These are phyloP conservation scores for Parnassius orleans DNA, from an alignment of 2,888 invertebrate genomes.

Conservation along the genomic window DNA sequence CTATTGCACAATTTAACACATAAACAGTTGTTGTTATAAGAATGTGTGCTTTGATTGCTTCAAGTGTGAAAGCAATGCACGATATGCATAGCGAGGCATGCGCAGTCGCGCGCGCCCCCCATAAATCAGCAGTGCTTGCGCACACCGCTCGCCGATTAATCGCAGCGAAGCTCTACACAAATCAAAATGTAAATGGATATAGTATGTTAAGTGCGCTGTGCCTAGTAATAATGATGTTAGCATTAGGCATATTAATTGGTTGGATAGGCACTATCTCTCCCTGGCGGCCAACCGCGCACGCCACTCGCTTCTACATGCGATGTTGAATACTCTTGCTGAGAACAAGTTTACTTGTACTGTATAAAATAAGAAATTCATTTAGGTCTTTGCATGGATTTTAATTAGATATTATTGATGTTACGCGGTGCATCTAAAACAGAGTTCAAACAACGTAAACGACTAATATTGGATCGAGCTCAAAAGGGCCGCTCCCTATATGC, in stretches of 20 bases:
- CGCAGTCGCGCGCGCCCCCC: slow-evolving; percentile 38
- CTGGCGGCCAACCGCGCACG: slow-evolving; percentile 56
- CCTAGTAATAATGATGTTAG: slow-evolving; percentile 81
- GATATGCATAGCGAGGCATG: not conserved
- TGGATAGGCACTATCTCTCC: slow-evolving; percentile 72
- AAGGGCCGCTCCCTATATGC: slow-evolving; percentile 74
- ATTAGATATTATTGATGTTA: slow-evolving; percentile 56
- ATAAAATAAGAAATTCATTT: slow-evolving; percentile 20
- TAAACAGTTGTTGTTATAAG: no score
- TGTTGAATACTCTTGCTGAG: slow-evolving; percentile 40
- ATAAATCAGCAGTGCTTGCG: slow-evolving; percentile 64
- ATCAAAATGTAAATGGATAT: slow-evolving; percentile 81
- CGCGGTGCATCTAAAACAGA: slow-evolving; percentile 43
- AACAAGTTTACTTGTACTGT: slow-evolving; percentile 18
- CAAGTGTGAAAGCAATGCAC: slow-evolving; percentile 16
- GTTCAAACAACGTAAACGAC: slow-evolving; percentile 49
- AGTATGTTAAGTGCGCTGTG: slow-evolving; percentile 77
- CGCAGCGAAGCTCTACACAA: slow-evolving; percentile 73
- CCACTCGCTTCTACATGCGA: slow-evolving; percentile 46
- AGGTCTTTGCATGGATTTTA: slow-evolving; percentile 43
- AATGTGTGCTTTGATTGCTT: slow-evolving; percentile 17
- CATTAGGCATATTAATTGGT: slow-evolving; percentile 81
- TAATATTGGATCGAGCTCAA: slow-evolving; percentile 59
- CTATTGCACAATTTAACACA: no score
- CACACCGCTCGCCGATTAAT: slow-evolving; percentile 72